Conservation (phyloP, 2,113 vertebrate species). For the Seriola rivoliana region DNA sequence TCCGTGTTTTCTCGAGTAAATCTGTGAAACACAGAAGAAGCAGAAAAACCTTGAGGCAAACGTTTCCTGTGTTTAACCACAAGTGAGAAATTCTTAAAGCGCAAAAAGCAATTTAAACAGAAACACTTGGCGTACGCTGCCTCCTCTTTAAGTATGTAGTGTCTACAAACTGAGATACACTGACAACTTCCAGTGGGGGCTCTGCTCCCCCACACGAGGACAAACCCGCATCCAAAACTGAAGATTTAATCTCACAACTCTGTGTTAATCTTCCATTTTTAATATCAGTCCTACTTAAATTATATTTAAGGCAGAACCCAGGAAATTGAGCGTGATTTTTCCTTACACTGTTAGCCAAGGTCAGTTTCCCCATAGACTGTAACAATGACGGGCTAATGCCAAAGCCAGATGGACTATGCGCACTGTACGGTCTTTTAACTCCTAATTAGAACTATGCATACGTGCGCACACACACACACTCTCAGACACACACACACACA, state of each 20-base stretch:
- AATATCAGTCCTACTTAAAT: constrained; percentile 57
- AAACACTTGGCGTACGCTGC: neutral
- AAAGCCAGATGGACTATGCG: constrained; percentile 74
- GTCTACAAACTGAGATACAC: constrained; percentile 15
- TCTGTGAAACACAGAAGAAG: neutral
- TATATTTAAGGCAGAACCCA: constrained; percentile 52
- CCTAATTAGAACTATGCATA: constrained; percentile 72
- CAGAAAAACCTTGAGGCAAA: constrained; percentile 2
- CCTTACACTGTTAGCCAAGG: constrained; percentile 62
- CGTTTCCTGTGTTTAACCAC: neutral
- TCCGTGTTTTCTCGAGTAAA: too few relatives aligned
- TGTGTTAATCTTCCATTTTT: constrained; percentile 53
- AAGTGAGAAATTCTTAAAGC: constrained; percentile 2
- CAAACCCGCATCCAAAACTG: constrained; percentile 9
- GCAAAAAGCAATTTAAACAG: constrained; percentile 4
- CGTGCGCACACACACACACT: constrained; percentile 33
- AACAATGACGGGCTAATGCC: constrained; percentile 73
- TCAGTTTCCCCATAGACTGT: constrained; percentile 66
- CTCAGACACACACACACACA: constrained; percentile 20
- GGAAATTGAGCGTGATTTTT: constrained; percentile 70
- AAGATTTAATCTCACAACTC: constrained; percentile 32
- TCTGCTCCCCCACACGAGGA: constrained; percentile 15
- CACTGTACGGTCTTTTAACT: constrained; percentile 70
- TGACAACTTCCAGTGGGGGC: neutral
- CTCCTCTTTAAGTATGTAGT: constrained; percentile 24